phyloP scores from a whole-genome alignment of 2,113 vertebrate genomes.

The Drymodes brunneopygia region DNA sequence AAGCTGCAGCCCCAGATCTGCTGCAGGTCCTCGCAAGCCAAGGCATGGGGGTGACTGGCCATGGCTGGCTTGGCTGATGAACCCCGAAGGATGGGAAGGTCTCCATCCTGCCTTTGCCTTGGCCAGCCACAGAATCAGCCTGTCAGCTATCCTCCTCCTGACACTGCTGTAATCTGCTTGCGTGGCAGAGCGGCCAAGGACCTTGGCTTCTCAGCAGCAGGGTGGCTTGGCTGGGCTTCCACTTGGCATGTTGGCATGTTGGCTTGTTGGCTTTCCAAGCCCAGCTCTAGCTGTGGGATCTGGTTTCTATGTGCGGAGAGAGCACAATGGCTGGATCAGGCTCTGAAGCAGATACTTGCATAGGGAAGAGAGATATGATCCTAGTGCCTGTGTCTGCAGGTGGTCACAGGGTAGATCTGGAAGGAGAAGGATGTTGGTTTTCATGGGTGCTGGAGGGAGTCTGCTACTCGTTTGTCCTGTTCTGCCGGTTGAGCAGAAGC shows the following conservation, averaged over 20 bases:
- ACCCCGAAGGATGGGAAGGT: neutral
- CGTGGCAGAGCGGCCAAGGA: neutral
- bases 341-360: neutral
- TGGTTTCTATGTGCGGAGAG: neutral
- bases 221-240: neutral
- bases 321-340: neutral
- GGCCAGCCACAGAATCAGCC: neutral
- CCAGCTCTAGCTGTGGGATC: neutral
- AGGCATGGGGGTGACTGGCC: fast-evolving
- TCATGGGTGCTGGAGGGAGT: neutral
- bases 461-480: neutral
- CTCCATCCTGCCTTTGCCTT: neutral
- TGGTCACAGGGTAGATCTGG: neutral
- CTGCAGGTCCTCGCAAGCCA: neutral
- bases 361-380: neutral
- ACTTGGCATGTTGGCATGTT: neutral
- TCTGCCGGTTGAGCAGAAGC: neutral
- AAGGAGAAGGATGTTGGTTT: neutral
- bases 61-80: neutral
- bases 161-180: neutral
- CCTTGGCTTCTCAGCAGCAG: neutral
- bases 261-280: neutral
- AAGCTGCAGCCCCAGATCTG: neutral
- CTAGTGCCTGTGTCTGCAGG: neutral
- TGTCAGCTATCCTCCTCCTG: neutral